A percentile compares a stretch with the other conserved stretches of the same genome.
phyloP scores from a whole-genome alignment of 2,113 vertebrate species.

The Chionomys nivalis region DNA sequence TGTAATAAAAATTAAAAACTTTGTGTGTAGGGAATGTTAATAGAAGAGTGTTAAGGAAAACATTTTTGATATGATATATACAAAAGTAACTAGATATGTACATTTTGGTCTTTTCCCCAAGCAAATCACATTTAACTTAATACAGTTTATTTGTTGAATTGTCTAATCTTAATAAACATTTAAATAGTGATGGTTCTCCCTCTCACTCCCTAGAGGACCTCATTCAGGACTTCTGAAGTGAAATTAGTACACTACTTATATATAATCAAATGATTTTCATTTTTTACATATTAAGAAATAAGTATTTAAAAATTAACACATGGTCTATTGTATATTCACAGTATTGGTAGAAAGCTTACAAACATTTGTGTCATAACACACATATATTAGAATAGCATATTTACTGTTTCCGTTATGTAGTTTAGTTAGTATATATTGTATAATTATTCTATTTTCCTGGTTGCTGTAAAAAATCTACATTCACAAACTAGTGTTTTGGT shows the following conservation, averaged over 20 bases:
- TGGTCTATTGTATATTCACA: not conserved
- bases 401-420: not conserved
- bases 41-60: not conserved
- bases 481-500: not conserved
- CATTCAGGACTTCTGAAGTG: not conserved
- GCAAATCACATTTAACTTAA: not conserved
- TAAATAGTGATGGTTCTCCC: not conserved
- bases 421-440: not conserved
- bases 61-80: not conserved
- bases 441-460: not conserved
- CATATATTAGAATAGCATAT: not conserved
- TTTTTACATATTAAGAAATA: not conserved
- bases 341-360: not conserved
- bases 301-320: not conserved
- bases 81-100: not conserved
- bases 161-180: not conserved
- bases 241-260: not conserved
- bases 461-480: not conserved
- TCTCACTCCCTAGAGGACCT: not conserved
- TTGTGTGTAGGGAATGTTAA: not conserved
- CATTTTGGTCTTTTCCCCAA: not conserved
- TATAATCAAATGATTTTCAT: not conserved
- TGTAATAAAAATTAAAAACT: constrained; percentile 3
- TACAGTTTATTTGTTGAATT: not conserved
- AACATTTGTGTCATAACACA: not conserved